A percentile compares a stretch with the other conserved stretches of the same genome.
Conservation (phyloP, 1,140 invertebrate genomes). For the Brachionus plicatilis region DNA sequence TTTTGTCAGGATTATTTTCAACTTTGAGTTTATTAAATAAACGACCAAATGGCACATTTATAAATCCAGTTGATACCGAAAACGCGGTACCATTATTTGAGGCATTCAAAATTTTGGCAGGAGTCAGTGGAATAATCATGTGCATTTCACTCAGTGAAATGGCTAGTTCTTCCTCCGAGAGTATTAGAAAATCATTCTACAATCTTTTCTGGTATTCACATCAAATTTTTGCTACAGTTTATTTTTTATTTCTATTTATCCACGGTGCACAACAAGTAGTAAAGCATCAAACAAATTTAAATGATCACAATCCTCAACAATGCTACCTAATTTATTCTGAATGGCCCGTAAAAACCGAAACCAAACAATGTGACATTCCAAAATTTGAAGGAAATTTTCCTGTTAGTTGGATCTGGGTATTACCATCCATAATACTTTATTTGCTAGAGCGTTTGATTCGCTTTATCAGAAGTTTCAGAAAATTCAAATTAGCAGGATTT, state of each 20-base stretch:
- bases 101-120: conserved; percentile 47
- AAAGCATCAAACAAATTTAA: neutral
- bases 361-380: no score
- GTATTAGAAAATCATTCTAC: conserved; percentile 53
- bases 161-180: conserved; percentile 52
- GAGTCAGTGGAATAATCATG: conserved; percentile 49
- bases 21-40: conserved; percentile 2
- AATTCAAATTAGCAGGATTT: conserved; percentile 49
- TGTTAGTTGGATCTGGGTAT: no score
- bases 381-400: no score
- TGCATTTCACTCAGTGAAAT: conserved; percentile 51
- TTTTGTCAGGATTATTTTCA: conserved; percentile 19
- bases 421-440: no score
- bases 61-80: conserved; percentile 12
- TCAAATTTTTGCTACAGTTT: conserved; percentile 43
- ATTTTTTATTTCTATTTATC: neutral
- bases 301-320: no score
- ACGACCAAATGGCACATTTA: neutral
- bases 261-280: neutral
- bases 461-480: conserved; percentile 47
- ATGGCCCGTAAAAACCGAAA: no score
- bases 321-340: no score
- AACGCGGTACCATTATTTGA: conserved; percentile 11
- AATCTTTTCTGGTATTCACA: conserved; percentile 56
- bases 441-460: conserved; percentile 41